Conservation (phyloP, 1,140 invertebrate genomes). For the Drosophila bocki region DNA sequence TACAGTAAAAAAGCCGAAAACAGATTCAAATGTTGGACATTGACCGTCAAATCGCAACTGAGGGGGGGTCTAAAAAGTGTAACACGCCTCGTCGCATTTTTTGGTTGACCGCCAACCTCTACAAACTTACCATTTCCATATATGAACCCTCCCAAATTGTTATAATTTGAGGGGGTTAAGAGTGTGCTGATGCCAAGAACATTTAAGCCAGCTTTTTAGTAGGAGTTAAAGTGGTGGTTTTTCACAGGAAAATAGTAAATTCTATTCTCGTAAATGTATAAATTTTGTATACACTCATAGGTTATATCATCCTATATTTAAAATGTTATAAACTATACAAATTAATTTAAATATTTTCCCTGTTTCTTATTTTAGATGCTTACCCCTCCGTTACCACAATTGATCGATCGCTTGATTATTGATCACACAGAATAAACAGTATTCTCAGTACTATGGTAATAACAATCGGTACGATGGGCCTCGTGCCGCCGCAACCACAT, state of each 20-base stretch:
- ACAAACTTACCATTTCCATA: conserved; percentile 7
- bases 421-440: background rate
- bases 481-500: conserved; percentile 62
- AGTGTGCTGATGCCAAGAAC: conserved; percentile 6
- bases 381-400: background rate
- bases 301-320: background rate
- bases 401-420: conserved; percentile 4
- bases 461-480: conserved; percentile 59
- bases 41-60: conserved; percentile 41
- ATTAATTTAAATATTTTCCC: background rate
- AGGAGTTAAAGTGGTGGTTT: background rate
- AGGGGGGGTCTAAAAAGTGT: conserved; percentile 29
- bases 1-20: conserved; percentile 43
- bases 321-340: background rate
- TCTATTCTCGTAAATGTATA: background rate
- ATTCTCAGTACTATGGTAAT: conserved; percentile 42
- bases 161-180: conserved; percentile 8
- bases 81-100: conserved; percentile 49
- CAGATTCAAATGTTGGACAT: conserved; percentile 37
- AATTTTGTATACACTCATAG: no score
- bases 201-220: conserved; percentile 10
- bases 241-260: background rate
- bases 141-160: background rate
- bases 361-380: conserved; percentile 7
- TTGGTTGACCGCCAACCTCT: conserved; percentile 13